These are phyloP conservation scores for Poeciliopsis prolifica DNA, from an alignment of 2,113 vertebrate species.

Conservation along the genomic window DNA sequence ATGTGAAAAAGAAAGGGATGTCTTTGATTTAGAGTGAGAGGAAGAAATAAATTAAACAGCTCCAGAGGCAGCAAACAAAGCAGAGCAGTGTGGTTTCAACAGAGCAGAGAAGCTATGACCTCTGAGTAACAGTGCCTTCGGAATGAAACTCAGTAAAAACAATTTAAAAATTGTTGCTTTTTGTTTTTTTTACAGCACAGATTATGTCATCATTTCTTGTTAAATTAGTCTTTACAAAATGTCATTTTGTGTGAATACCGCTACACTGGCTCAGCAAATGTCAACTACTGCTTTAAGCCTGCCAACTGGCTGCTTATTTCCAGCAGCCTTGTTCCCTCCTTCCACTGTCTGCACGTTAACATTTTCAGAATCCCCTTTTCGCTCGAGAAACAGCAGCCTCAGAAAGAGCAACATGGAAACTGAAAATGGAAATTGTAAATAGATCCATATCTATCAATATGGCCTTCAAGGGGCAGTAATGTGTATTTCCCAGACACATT, in stretches of 20 bases:
- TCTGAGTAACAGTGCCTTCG: slow-evolving; percentile 1
- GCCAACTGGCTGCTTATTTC: slow-evolving; percentile 7
- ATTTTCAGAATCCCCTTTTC: neutral
- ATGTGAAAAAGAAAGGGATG: slow-evolving; percentile 29
- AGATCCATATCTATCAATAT: neutral
- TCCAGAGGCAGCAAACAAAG: slow-evolving; percentile 34
- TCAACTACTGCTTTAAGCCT: neutral
- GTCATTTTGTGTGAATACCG: neutral
- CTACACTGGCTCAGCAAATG: neutral
- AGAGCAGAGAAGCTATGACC: slow-evolving; percentile 36
- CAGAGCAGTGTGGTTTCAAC: slow-evolving; percentile 52
- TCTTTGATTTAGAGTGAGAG: slow-evolving; percentile 26
- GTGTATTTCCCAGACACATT: no score
- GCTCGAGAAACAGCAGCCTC: neutral
- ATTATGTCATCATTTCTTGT: neutral
- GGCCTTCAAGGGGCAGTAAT: neutral
- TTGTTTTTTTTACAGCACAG: neutral
- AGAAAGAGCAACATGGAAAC: neutral
- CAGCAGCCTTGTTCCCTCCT: neutral
- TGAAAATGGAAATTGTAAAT: neutral
- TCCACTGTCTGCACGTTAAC: neutral
- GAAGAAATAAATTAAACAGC: slow-evolving; percentile 55
- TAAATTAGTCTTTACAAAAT: neutral
- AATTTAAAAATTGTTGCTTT: neutral
- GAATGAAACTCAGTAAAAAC: neutral